phyloP scores from a whole-genome alignment of 2,797 vertebrate genomes.

The Picus viridis region DNA sequence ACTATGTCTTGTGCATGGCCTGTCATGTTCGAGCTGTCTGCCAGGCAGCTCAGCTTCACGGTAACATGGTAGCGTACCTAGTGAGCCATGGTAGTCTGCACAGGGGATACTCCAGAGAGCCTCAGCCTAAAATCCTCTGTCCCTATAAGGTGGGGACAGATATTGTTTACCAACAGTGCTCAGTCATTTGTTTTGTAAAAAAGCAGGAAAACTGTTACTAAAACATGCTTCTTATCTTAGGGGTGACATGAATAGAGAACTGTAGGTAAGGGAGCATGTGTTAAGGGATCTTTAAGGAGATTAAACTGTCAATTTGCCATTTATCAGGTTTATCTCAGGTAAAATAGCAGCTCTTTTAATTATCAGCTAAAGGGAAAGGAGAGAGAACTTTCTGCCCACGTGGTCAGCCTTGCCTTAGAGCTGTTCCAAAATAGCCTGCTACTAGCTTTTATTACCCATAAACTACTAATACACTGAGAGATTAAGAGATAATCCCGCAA shows the following conservation, averaged over 20 bases:
- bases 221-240: not conserved
- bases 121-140: not conserved
- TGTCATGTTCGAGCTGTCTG: not conserved
- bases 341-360: conserved; percentile 49
- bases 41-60: not conserved
- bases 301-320: conserved; percentile 47
- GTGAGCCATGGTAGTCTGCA: not conserved
- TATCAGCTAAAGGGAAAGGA: conserved; percentile 7
- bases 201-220: not conserved
- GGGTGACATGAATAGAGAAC: not conserved
- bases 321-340: conserved; percentile 56
- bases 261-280: conserved; percentile 26
- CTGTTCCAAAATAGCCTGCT: conserved; percentile 29
- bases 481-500: conserved; percentile 70
- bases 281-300: conserved; percentile 31
- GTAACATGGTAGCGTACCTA: accelerated
- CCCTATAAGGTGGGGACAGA: not conserved
- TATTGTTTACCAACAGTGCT: not conserved
- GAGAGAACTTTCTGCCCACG: conserved; percentile 15
- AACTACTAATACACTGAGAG: conserved; percentile 48
- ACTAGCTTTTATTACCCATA: conserved; percentile 34
- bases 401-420: conserved; percentile 19
- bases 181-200: conserved; percentile 1
- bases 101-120: not conserved
- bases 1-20: not conserved